These are phyloP conservation scores for Triplophysa tibetana DNA, from an alignment of 2,113 vertebrate genomes.

Conservation along the genomic window DNA sequence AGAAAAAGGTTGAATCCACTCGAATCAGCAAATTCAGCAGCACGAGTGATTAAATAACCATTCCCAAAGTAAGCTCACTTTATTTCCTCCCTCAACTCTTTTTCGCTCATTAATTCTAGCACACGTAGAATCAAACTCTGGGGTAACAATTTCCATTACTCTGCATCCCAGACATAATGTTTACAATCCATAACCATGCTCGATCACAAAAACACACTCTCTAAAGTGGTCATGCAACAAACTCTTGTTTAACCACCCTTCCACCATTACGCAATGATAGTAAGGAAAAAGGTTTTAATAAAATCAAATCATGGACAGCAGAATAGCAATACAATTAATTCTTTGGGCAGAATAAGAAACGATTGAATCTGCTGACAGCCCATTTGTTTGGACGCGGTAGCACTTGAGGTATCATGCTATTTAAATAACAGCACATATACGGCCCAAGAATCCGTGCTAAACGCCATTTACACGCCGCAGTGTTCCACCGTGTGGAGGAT, in stretches of 20 bases:
- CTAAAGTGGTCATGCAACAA: not conserved
- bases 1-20: not conserved
- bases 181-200: not conserved
- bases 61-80: not conserved
- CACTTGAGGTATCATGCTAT: too few relatives aligned
- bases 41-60: not conserved
- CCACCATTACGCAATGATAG: constrained; percentile 12
- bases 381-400: too few relatives aligned
- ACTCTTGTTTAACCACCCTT: constrained; percentile 37
- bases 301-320: not conserved
- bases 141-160: not conserved
- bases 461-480: too few relatives aligned
- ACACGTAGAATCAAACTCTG: not conserved
- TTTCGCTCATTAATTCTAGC: not conserved
- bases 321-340: not conserved
- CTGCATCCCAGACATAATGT: not conserved
- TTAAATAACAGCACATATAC: too few relatives aligned
- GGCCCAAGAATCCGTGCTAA: too few relatives aligned
- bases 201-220: not conserved
- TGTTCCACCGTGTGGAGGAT: too few relatives aligned
- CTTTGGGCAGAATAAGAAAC: not conserved
- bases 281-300: not conserved
- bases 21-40: not conserved
- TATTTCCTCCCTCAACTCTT: constrained; percentile 18
- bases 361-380: too few relatives aligned